A percentile compares a stretch with the other conserved stretches of the same genome.
Evolutionary conservation across 1,140 invertebrate species (phyloP).

Genomic region (Halictus rubicundus): DNA sequence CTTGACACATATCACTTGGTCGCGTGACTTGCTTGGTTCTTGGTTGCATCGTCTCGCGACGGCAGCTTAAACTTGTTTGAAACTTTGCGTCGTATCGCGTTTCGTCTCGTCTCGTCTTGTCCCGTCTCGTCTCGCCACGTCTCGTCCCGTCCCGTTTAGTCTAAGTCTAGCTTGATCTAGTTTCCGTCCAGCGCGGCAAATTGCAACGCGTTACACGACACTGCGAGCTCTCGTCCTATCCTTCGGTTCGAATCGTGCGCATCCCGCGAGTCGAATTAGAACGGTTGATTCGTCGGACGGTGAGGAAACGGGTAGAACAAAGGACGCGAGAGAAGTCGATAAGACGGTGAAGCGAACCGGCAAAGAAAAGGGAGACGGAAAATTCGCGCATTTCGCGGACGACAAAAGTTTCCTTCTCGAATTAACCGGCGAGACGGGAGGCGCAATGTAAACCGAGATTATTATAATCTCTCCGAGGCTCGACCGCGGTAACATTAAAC

Average conservation of each 20-base stretch:
- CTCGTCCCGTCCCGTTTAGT: too few relatives aligned
- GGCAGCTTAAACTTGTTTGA: slow-evolving; percentile 67
- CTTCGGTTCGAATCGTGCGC: not conserved
- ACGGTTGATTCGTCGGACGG: not conserved
- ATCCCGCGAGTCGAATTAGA: not conserved
- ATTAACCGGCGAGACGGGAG: slow-evolving; percentile 76
- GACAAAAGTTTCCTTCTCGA: slow-evolving; percentile 77
- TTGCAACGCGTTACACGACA: slow-evolving; percentile 62
- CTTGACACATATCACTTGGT: slow-evolving; percentile 74
- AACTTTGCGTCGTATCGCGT: slow-evolving; percentile 56
- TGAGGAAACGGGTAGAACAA: not conserved
- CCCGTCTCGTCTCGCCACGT: too few relatives aligned
- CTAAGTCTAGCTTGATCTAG: too few relatives aligned
- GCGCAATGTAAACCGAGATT: slow-evolving; percentile 79
- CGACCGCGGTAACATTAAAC: slow-evolving; percentile 79
- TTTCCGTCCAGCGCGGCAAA: slow-evolving; percentile 22
- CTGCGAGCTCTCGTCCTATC: slow-evolving; percentile 28
- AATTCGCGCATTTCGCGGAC: slow-evolving; percentile 68
- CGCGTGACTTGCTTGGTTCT: slow-evolving; percentile 66
- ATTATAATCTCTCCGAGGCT: slow-evolving; percentile 80
- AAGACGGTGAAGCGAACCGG: slow-evolving; percentile 43
- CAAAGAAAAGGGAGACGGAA: slow-evolving; percentile 38
- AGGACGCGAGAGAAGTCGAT: slow-evolving; percentile 39
- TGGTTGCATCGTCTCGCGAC: slow-evolving; percentile 59
- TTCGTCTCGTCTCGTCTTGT: not conserved